Conservation (phyloP, 2,888 invertebrate genomes). For the Ommatoiulus sabulosus region DNA sequence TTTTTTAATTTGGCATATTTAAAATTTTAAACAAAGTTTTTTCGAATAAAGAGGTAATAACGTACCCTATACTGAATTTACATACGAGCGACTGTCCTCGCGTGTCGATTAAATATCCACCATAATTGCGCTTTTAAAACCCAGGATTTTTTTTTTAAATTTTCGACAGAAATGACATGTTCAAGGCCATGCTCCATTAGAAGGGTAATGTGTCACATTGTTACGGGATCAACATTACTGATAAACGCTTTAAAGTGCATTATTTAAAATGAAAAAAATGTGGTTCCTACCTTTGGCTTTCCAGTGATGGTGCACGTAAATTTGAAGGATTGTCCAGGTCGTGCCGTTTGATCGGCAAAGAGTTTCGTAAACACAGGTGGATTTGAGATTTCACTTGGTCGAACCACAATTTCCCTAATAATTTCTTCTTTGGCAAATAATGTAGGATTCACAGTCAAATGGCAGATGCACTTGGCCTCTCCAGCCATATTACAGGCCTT, state of each 20-base stretch:
- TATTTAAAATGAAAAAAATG: not conserved
- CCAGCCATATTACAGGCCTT: slow-evolving; percentile 79
- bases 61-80: no score
- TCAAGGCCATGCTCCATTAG: no score
- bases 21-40: no score
- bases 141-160: not conserved
- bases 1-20: no score
- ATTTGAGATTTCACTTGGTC: slow-evolving; percentile 63
- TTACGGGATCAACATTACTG: no score
- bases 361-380: slow-evolving; percentile 77
- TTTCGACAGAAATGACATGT: not conserved
- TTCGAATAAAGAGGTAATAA: no score
- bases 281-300: slow-evolving; percentile 74
- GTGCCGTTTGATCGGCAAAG: slow-evolving; percentile 74
- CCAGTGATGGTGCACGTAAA: slow-evolving; percentile 82
- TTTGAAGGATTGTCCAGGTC: slow-evolving; percentile 74
- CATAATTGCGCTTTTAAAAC: not conserved
- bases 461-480: slow-evolving; percentile 84
- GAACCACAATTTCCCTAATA: slow-evolving; percentile 25
- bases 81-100: no score
- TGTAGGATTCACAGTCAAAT: slow-evolving; percentile 74
- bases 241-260: not conserved
- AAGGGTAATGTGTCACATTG: no score
- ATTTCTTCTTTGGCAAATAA: slow-evolving; percentile 56
- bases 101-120: no score